These are phyloP conservation scores for Campaea margaritaria DNA, from an alignment of 2,888 invertebrate genomes.

Conservation along the genomic window DNA sequence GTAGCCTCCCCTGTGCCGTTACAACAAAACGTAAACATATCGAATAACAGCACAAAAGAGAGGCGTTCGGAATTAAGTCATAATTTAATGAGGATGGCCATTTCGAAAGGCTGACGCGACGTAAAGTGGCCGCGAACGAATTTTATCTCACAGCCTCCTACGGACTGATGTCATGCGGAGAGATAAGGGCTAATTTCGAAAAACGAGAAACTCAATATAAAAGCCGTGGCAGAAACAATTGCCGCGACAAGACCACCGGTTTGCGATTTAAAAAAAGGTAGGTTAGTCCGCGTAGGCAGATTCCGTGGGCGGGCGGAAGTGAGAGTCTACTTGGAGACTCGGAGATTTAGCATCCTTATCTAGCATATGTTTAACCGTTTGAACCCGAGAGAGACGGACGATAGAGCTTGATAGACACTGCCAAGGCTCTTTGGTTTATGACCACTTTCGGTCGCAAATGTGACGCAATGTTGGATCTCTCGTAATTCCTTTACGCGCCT, in stretches of 20 bases:
- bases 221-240: slow-evolving; percentile 61
- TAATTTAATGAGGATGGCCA: slow-evolving; percentile 75
- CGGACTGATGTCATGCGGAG: slow-evolving; percentile 73
- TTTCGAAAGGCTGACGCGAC: slow-evolving; percentile 68
- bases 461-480: slow-evolving; percentile 71
- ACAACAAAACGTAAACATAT: slow-evolving; percentile 52
- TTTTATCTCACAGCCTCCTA: slow-evolving; percentile 77
- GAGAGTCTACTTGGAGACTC: slow-evolving; percentile 65
- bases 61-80: slow-evolving; percentile 78
- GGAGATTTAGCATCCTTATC: slow-evolving; percentile 71
- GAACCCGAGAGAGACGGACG: slow-evolving; percentile 59
- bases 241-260: slow-evolving; percentile 68
- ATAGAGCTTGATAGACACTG: slow-evolving; percentile 70
- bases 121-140: slow-evolving; percentile 61
- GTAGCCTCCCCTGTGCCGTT: slow-evolving; percentile 66
- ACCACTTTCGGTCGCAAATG: slow-evolving; percentile 75
- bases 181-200: slow-evolving; percentile 53
- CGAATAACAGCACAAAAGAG: slow-evolving; percentile 70
- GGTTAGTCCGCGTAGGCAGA: slow-evolving; percentile 75
- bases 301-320: slow-evolving; percentile 83
- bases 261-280: slow-evolving; percentile 74
- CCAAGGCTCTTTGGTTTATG: slow-evolving; percentile 79
- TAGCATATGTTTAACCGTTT: slow-evolving; percentile 56
- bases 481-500: slow-evolving; percentile 57
- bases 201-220: slow-evolving; percentile 49